These are phyloP conservation scores for Copidosoma floridanum DNA, from an alignment of 1,140 invertebrate genomes.

Conservation along the genomic window DNA sequence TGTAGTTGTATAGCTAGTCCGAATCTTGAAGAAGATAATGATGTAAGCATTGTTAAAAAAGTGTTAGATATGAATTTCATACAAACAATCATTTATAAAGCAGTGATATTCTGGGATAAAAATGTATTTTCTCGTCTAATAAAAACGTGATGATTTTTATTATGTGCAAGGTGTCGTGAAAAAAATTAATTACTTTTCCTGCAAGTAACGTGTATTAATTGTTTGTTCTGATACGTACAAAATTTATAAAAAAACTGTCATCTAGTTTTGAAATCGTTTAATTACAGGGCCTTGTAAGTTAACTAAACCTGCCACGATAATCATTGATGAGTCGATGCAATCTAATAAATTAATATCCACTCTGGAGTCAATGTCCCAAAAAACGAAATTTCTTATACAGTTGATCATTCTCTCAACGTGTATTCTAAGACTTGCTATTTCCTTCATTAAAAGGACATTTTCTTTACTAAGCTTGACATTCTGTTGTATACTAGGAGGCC, in stretches of 20 bases:
- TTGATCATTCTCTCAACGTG: conserved; percentile 48
- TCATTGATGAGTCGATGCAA: conserved; percentile 36
- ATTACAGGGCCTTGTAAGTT: conserved; percentile 41
- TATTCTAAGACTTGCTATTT: conserved; percentile 47
- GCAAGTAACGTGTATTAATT: background rate
- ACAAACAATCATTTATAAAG: conserved; percentile 24
- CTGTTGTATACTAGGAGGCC: conserved; percentile 44
- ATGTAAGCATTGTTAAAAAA: background rate
- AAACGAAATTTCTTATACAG: conserved; percentile 43
- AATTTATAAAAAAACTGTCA: background rate
- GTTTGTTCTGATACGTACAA: background rate
- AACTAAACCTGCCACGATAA: conserved; percentile 36
- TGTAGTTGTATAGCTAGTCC: conserved; percentile 38
- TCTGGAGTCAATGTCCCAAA: conserved; percentile 42
- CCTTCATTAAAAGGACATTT: conserved; percentile 42
- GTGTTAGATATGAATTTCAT: conserved; percentile 4
- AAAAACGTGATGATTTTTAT: background rate
- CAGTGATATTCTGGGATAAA: conserved; percentile 23
- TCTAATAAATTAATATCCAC: conserved; percentile 34
- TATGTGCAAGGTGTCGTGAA: background rate
- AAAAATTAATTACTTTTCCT: conserved; percentile 21
- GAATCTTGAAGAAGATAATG: conserved; percentile 28
- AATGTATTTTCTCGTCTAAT: conserved; percentile 14
- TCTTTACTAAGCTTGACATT: conserved; percentile 31
- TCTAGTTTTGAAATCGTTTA: conserved; percentile 13